A percentile compares a stretch with the other conserved stretches of the same genome.
phyloP scores from a whole-genome alignment of 2,888 invertebrate genomes.

The Laspeyria flexula region DNA sequence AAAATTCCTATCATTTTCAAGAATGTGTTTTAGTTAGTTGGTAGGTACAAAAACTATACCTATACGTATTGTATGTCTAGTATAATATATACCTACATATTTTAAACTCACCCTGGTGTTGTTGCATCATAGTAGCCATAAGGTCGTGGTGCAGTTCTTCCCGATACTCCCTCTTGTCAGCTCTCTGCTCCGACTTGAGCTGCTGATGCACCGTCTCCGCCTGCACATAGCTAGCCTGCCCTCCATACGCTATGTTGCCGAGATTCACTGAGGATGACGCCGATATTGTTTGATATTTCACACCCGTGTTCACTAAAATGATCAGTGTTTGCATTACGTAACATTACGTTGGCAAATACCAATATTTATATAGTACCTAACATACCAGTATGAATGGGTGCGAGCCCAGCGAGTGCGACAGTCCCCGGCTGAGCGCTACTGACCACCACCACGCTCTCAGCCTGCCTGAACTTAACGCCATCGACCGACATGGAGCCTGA shows the following conservation, averaged over 20 bases:
- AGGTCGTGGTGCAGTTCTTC: conserved; percentile 86
- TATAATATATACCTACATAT: background rate
- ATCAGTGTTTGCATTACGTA: background rate
- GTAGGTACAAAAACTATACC: no score
- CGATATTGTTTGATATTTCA: conserved; percentile 83
- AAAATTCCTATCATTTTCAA: no score
- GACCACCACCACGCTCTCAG: conserved; percentile 81
- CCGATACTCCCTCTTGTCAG: conserved; percentile 76
- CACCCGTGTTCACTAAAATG: conserved; percentile 74
- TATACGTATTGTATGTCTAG: no score
- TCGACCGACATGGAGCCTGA: conserved; percentile 63
- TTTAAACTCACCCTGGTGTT: conserved; percentile 64
- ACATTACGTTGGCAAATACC: background rate
- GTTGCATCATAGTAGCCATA: conserved; percentile 83
- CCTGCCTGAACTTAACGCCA: conserved; percentile 87
- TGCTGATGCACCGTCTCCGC: conserved; percentile 65
- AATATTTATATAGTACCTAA: background rate
- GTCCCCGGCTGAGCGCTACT: conserved; percentile 83
- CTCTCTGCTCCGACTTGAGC: conserved; percentile 66
- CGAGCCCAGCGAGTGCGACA: conserved; percentile 69
- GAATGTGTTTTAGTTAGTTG: no score
- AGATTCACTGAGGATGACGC: conserved; percentile 77
- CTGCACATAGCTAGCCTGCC: conserved; percentile 69
- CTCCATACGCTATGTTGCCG: conserved; percentile 78
- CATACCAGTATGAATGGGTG: conserved; percentile 77